Conservation (phyloP, 2,888 invertebrate species). For the Merodon equestris region DNA sequence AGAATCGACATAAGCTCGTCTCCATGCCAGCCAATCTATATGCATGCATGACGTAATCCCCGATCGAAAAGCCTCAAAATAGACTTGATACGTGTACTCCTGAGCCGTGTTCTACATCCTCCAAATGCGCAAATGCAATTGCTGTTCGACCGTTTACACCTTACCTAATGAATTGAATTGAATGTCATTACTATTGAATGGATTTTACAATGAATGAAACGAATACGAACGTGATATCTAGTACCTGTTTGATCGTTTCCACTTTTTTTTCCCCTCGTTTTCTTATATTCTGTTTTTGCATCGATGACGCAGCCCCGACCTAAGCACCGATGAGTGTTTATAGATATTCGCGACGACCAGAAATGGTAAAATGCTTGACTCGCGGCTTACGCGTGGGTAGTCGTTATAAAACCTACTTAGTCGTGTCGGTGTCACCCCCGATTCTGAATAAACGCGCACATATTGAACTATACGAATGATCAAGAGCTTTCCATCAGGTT, state of each 20-base stretch:
- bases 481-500: slow-evolving; percentile 15
- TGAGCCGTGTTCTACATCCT: slow-evolving; percentile 32
- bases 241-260: slow-evolving; percentile 25
- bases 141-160: slow-evolving; percentile 8
- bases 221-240: slow-evolving; percentile 17
- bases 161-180: slow-evolving; percentile 46
- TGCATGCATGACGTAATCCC: slow-evolving; percentile 51
- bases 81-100: slow-evolving; percentile 38
- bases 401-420: slow-evolving; percentile 38
- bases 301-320: slow-evolving; percentile 57
- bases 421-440: slow-evolving; percentile 59
- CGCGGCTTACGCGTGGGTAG: slow-evolving; percentile 49
- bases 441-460: slow-evolving; percentile 39
- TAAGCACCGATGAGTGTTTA: background rate
- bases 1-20: slow-evolving; percentile 9
- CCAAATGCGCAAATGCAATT: slow-evolving; percentile 9
- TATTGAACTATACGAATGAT: too few relatives aligned
- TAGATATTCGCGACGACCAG: slow-evolving; percentile 41
- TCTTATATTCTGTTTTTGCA: slow-evolving; percentile 56
- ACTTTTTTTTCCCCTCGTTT: slow-evolving; percentile 6
- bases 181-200: slow-evolving; percentile 37
- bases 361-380: slow-evolving; percentile 62
- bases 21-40: slow-evolving; percentile 29
- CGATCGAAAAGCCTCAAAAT: slow-evolving; percentile 28
- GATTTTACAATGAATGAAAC: slow-evolving; percentile 52